Evolutionary conservation across 1,140 invertebrate species (phyloP).

Genomic region (Drosophila fuyamai): DNA sequence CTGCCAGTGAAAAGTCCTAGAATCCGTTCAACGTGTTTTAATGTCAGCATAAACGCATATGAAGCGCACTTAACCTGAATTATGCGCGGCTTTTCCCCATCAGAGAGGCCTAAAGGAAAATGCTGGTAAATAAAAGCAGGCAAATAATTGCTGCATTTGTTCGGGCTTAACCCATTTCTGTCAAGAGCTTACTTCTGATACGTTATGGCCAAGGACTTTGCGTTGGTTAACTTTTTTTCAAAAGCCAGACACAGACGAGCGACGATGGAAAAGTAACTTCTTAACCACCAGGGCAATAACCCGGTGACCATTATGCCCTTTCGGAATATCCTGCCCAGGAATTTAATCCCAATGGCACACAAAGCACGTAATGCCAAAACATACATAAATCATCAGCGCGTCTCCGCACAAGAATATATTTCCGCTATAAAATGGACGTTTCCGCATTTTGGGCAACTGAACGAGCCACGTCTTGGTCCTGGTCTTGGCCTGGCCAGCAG

Average conservation of each 20-base stretch:
- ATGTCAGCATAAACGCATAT: slow-evolving; percentile 81
- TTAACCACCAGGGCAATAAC: background rate
- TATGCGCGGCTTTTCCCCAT: slow-evolving; percentile 42
- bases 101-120: slow-evolving; percentile 11
- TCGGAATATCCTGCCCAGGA: slow-evolving; percentile 25
- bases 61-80: slow-evolving; percentile 77
- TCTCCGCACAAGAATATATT: slow-evolving; percentile 82
- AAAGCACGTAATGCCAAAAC: slow-evolving; percentile 78
- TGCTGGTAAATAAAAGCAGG: slow-evolving; percentile 65
- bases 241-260: slow-evolving; percentile 19
- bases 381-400: slow-evolving; percentile 78
- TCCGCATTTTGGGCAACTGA: slow-evolving; percentile 70
- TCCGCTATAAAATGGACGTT: slow-evolving; percentile 82
- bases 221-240: slow-evolving; percentile 38
- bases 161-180: slow-evolving; percentile 74
- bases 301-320: background rate
- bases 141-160: slow-evolving; percentile 80
- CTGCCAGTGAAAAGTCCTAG: slow-evolving; percentile 12
- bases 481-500: slow-evolving; percentile 12
- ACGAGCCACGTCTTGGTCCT: slow-evolving; percentile 16
- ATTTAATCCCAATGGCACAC: slow-evolving; percentile 68
- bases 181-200: slow-evolving; percentile 30
- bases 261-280: background rate
- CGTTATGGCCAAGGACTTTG: slow-evolving; percentile 20
- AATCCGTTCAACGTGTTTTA: slow-evolving; percentile 56